phyloP scores from a whole-genome alignment of 1,140 invertebrate species.

The Melitaea cinxia region DNA sequence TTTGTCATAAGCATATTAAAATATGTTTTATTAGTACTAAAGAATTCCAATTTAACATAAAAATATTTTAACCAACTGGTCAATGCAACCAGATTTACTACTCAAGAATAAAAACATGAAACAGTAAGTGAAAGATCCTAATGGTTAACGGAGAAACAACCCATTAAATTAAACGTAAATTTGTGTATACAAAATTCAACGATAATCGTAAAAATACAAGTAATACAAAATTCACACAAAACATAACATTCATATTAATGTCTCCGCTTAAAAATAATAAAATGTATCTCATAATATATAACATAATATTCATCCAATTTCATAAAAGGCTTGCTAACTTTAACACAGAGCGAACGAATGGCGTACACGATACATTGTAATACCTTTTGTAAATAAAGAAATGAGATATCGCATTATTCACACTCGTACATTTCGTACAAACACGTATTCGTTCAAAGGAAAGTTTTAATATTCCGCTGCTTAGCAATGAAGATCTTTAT shows the following conservation, averaged over 20 bases:
- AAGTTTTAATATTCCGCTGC: conserved; percentile 24
- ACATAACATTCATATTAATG: neutral
- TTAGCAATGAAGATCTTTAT: conserved; percentile 6
- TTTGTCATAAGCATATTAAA: too few relatives aligned
- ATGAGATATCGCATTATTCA: conserved; percentile 10
- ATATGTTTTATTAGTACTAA: too few relatives aligned
- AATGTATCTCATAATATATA: neutral
- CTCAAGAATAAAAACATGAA: too few relatives aligned
- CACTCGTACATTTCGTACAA: neutral
- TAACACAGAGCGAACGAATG: neutral
- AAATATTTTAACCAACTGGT: too few relatives aligned
- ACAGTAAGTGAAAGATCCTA: too few relatives aligned
- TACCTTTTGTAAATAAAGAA: conserved; percentile 17
- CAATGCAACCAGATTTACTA: too few relatives aligned
- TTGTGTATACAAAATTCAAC: too few relatives aligned
- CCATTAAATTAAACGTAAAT: too few relatives aligned
- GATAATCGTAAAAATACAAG: too few relatives aligned
- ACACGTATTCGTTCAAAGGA: conserved; percentile 15
- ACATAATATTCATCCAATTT: conserved; percentile 1
- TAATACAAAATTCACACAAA: too few relatives aligned
- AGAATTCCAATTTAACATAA: too few relatives aligned
- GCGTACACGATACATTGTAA: conserved; percentile 6
- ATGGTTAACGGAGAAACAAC: too few relatives aligned
- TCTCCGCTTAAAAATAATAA: neutral
- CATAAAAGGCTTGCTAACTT: conserved; percentile 11